These are phyloP conservation scores for Seira musarum DNA, from an alignment of 2,888 invertebrate species.

Conservation along the genomic window DNA sequence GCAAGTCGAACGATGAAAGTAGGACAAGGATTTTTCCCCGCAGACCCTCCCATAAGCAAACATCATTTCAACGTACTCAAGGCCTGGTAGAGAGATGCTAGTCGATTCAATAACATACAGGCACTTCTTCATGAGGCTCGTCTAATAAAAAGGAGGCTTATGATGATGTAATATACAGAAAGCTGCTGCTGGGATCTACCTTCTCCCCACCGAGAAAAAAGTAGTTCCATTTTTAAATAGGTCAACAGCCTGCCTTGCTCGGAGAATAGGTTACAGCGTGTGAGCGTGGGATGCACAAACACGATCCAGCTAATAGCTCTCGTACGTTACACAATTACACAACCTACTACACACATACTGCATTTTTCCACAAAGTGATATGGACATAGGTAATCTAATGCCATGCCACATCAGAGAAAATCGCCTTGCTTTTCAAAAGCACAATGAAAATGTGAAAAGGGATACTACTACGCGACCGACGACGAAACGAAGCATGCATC, in stretches of 20 bases:
- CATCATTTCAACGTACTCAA: constrained; percentile 56
- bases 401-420: background rate
- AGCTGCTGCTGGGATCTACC: constrained; percentile 32
- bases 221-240: constrained; percentile 62
- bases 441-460: background rate
- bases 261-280: constrained; percentile 17
- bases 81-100: constrained; percentile 48
- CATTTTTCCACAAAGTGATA: background rate
- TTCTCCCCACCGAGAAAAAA: constrained; percentile 55
- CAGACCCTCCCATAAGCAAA: constrained; percentile 62
- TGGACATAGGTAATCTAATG: background rate
- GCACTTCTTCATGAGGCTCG: constrained; percentile 39
- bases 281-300: constrained; percentile 38
- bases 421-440: background rate
- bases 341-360: background rate
- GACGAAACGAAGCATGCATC: background rate
- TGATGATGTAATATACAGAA: constrained; percentile 39
- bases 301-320: background rate
- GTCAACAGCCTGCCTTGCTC: constrained; percentile 60
- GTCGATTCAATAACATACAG: constrained; percentile 55
- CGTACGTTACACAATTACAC: background rate
- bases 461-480: no score
- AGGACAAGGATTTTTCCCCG: constrained; percentile 67
- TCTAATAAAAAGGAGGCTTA: constrained; percentile 10
- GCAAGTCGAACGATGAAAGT: constrained; percentile 63